Evolutionary conservation across 1,140 invertebrate genomes (phyloP).

Genomic region (Cherax destructor): DNA sequence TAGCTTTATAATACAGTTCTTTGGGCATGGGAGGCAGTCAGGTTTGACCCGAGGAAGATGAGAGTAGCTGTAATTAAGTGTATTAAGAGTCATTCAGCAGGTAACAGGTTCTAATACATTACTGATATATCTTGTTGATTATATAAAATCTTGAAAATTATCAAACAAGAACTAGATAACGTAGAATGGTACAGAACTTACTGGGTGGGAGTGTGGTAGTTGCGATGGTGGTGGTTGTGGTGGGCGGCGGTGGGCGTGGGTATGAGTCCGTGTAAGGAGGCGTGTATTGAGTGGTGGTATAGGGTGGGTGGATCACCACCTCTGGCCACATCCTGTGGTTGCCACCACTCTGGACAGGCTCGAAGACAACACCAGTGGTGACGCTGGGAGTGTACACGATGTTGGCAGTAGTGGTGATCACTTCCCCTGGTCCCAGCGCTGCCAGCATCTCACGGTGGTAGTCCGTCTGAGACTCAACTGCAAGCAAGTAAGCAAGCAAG

Average conservation of each 20-base stretch:
- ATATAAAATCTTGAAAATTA: too few species aligned
- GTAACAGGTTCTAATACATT: too few species aligned
- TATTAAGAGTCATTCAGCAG: too few species aligned
- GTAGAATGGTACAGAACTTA: slow-evolving; percentile 35
- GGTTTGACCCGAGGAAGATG: too few species aligned
- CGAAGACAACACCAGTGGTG: slow-evolving; percentile 71
- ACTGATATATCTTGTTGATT: too few species aligned
- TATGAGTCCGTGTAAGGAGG: not conserved
- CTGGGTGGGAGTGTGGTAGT: slow-evolving; percentile 73
- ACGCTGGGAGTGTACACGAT: slow-evolving; percentile 48
- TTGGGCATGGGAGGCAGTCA: too few species aligned
- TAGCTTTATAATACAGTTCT: too few species aligned
- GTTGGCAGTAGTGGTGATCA: slow-evolving; percentile 55
- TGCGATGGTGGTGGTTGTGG: slow-evolving; percentile 67
- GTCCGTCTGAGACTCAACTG: slow-evolving; percentile 92
- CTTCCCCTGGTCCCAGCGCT: slow-evolving; percentile 59
- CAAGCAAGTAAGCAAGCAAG: slow-evolving; percentile 70
- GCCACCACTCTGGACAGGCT: slow-evolving; percentile 27
- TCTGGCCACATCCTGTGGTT: slow-evolving; percentile 4
- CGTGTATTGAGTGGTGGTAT: slow-evolving; percentile 1
- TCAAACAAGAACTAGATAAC: too few species aligned
- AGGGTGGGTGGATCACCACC: slow-evolving; percentile 72
- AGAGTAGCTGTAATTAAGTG: too few species aligned
- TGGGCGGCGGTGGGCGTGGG: slow-evolving; percentile 17
- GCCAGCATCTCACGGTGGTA: slow-evolving; percentile 82